phyloP scores from a whole-genome alignment of 2,888 invertebrate species.

The Hyposoter dolosus region DNA sequence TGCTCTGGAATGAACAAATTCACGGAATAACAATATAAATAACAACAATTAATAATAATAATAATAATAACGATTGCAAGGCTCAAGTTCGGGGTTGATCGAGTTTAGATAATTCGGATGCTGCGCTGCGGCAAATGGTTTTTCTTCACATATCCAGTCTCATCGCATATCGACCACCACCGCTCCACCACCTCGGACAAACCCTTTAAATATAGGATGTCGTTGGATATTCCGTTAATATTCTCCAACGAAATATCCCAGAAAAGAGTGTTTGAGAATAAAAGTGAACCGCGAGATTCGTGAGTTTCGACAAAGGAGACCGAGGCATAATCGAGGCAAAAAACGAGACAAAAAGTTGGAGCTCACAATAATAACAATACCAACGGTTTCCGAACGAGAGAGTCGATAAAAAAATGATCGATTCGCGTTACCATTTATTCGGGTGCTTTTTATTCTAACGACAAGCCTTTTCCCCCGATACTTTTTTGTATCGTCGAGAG shows the following conservation, averaged over 20 bases:
- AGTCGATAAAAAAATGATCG: constrained; percentile 20
- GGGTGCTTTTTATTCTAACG: background rate
- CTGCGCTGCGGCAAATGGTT: constrained; percentile 42
- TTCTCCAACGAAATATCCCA: constrained; percentile 16
- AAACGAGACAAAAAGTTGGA: background rate
- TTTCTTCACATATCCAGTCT: constrained; percentile 76
- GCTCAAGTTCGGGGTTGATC: constrained; percentile 21
- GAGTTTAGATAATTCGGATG: constrained; percentile 24
- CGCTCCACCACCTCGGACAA: constrained; percentile 34
- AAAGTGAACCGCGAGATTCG: constrained; percentile 25
- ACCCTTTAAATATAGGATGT: constrained; percentile 53
- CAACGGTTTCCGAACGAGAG: background rate
- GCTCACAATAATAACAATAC: background rate
- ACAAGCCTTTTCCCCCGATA: background rate
- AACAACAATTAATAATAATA: background rate
- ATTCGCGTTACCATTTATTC: constrained; percentile 7
- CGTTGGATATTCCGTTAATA: constrained; percentile 45
- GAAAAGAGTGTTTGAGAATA: constrained; percentile 23
- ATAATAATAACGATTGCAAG: background rate
- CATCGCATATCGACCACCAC: constrained; percentile 76
- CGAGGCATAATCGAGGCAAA: background rate
- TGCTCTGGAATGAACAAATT: background rate
- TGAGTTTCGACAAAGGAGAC: background rate
- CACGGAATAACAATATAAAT: background rate
- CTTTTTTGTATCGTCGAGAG: constrained; percentile 13